These are phyloP conservation scores for Sebastes alutus DNA, from an alignment of 2,797 vertebrate species.

Conservation along the genomic window DNA sequence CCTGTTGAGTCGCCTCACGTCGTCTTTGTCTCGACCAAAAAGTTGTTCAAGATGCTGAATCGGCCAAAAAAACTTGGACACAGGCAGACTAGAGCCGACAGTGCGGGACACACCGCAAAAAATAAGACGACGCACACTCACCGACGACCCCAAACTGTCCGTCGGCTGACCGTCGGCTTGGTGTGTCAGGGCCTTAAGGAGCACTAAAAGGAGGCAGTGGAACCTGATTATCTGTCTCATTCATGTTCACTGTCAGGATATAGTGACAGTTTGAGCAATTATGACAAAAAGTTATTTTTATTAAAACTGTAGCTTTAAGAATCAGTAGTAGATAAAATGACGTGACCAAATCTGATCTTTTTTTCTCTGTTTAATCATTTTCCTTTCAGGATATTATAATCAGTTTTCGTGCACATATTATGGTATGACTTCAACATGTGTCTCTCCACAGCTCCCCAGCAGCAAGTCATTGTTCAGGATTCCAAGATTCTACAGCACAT, in stretches of 20 bases:
- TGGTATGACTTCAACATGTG: background rate
- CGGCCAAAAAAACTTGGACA: no score
- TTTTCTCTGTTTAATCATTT: background rate
- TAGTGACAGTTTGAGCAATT: background rate
- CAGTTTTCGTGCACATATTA: background rate
- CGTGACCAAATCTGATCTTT: background rate
- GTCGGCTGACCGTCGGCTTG: no score
- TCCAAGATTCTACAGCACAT: conserved; percentile 95
- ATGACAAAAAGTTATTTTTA: background rate
- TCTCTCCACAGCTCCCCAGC: conserved; percentile 86
- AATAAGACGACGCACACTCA: no score
- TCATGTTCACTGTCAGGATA: background rate
- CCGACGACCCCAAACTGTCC: no score
- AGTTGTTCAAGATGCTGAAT: no score
- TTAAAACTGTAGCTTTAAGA: background rate
- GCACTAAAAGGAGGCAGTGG: no score
- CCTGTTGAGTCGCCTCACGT: no score
- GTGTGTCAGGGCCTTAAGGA: no score
- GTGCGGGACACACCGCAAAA: no score
- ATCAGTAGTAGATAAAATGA: background rate
- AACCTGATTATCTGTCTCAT: background rate
- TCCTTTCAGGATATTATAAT: background rate
- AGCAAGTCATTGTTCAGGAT: conserved; percentile 97
- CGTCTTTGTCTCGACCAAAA: no score
- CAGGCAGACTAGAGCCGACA: no score